phyloP scores from a whole-genome alignment of 1,140 invertebrate genomes.

The Ditylenchus dipsaci region DNA sequence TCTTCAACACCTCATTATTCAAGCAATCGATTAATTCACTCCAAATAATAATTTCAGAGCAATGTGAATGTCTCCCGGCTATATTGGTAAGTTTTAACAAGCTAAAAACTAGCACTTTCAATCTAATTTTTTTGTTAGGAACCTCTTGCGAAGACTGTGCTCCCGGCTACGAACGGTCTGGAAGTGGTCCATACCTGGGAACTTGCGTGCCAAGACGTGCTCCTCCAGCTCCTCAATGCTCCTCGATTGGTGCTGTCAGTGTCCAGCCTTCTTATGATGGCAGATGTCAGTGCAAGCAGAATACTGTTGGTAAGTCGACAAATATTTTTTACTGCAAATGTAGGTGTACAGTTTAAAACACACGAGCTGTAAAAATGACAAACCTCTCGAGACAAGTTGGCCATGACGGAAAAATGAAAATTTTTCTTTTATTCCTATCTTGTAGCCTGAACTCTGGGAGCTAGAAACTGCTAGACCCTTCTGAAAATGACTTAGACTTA shows the following conservation, averaged over 20 bases:
- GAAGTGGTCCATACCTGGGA: conserved; percentile 74
- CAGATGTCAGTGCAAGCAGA: conserved; percentile 73
- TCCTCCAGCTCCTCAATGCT: conserved; percentile 27
- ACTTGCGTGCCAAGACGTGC: conserved; percentile 63
- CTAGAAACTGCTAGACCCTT: too few species aligned
- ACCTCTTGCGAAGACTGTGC: conserved; percentile 85
- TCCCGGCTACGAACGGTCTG: conserved; percentile 75
- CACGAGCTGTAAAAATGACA: too few species aligned
- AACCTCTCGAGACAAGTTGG: too few species aligned
- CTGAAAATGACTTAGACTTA: too few species aligned
- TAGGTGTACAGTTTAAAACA: too few species aligned
- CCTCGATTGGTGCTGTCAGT: conserved; percentile 41
- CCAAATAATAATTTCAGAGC: conserved; percentile 60
- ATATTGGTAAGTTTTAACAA: conserved; percentile 64
- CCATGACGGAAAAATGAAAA: too few species aligned
- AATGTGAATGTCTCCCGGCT: conserved; percentile 78
- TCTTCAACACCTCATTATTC: not conserved
- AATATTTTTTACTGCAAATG: too few species aligned
- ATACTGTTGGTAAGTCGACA: conserved; percentile 59
- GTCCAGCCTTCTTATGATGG: conserved; percentile 60
- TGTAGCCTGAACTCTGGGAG: too few species aligned
- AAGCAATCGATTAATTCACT: too few species aligned
- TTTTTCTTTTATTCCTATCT: too few species aligned
- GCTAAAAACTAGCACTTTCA: too few species aligned
- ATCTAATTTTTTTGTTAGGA: too few species aligned